These are phyloP conservation scores for Polymixis flavicincta DNA, from an alignment of 2,888 invertebrate species.

Conservation along the genomic window DNA sequence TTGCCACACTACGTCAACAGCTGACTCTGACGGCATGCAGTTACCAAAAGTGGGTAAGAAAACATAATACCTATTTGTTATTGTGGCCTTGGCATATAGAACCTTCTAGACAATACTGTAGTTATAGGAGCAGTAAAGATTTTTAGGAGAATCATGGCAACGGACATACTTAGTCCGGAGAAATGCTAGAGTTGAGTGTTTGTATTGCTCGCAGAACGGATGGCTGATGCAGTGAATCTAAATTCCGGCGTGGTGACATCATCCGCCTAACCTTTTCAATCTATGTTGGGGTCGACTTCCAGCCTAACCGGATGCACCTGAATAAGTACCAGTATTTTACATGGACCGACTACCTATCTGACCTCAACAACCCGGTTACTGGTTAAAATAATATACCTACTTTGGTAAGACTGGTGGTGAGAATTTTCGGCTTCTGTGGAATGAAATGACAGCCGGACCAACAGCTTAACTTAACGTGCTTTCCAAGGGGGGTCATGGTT, in stretches of 20 bases:
- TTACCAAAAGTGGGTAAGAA: slow-evolving; percentile 25
- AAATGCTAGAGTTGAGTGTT: neutral
- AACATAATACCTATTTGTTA: neutral
- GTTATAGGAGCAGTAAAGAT: neutral
- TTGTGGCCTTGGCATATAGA: neutral
- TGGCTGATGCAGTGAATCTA: neutral
- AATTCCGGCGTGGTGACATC: neutral
- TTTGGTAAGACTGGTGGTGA: too few relatives aligned
- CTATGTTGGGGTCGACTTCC: too few relatives aligned
- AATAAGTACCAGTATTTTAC: too few relatives aligned
- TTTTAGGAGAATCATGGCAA: neutral
- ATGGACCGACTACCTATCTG: too few relatives aligned
- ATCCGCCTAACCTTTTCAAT: too few relatives aligned
- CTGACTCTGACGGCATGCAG: slow-evolving; percentile 22
- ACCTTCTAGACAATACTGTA: neutral
- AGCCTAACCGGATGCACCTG: too few relatives aligned
- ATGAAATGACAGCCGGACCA: too few relatives aligned
- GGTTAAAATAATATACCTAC: too few relatives aligned
- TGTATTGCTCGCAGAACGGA: neutral
- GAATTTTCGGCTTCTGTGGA: too few relatives aligned
- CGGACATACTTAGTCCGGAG: neutral
- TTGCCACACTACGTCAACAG: neutral
- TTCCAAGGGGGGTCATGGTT: too few relatives aligned
- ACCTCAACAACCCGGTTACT: too few relatives aligned
- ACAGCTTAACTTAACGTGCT: too few relatives aligned